Percentiles rank a stretch among this genome's conserved stretches.
Evolutionary conservation across 2,113 vertebrate species (phyloP).

Genomic region (Limnothrissa miodon): DNA sequence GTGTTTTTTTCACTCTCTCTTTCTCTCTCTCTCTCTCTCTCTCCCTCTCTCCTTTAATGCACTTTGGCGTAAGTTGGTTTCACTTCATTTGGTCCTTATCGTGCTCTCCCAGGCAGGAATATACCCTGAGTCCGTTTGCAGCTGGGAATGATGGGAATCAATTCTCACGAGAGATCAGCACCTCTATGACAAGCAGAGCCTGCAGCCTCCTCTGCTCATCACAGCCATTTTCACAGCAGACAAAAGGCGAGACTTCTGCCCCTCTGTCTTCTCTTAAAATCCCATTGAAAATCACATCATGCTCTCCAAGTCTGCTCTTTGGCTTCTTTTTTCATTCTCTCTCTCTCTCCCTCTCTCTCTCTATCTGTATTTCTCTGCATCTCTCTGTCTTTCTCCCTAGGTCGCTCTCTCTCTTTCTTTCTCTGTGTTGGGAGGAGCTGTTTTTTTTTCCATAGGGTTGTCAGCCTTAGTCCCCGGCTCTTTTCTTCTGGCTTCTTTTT

Average conservation of each 20-base stretch:
- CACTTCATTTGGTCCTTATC: conserved; percentile 70
- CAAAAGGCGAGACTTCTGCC: conserved; percentile 70
- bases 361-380: background rate
- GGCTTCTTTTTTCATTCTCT: conserved; percentile 26
- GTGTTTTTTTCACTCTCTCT: conserved; percentile 26
- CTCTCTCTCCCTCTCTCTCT: background rate
- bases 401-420: background rate
- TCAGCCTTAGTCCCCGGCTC: background rate
- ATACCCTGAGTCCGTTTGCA: conserved; percentile 52
- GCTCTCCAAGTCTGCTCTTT: conserved; percentile 56
- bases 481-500: background rate
- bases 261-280: conserved; percentile 60
- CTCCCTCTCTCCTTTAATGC: conserved; percentile 21
- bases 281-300: conserved; percentile 67
- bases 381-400: background rate
- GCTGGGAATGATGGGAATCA: conserved; percentile 73
- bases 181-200: conserved; percentile 68
- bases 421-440: conserved; percentile 5
- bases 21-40: conserved; percentile 1
- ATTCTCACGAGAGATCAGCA: conserved; percentile 75
- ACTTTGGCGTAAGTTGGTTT: conserved; percentile 59
- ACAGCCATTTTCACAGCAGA: conserved; percentile 70
- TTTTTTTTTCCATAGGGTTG: background rate
- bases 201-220: conserved; percentile 64
- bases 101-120: conserved; percentile 62